Evolutionary conservation across 2,797 vertebrate genomes (phyloP), one percentile per base, ranked within the genome.

Genomic region (Falco cherrug): DNA sequence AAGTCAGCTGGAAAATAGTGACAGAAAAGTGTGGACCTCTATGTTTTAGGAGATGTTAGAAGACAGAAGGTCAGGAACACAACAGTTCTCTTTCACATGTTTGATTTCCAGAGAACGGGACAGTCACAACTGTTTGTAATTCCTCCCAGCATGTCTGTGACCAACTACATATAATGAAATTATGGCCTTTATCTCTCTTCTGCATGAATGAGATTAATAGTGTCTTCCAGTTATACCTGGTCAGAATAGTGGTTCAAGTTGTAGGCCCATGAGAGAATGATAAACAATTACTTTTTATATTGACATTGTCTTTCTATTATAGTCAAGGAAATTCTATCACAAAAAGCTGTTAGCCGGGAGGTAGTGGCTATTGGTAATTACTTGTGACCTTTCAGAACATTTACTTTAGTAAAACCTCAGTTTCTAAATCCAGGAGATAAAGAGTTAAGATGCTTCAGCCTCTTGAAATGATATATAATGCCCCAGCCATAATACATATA

Each of bases 351-450:
- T 87, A 53, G 37, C 16, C 35, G 57, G 39, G 18, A 70, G 11
- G 3, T 90, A 82, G 68, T 43, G 37, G 47, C 13, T 45, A 2
- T 4, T 68, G 26, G 10, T 9, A 84, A 79, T 51, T 78, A 47
- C 19, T 64, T 50, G 31, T 50, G 78, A 87, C 9, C 5, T 95
- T 90, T 84, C 61, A 76, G n/a, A 75, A 86, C 5, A 61, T 41
- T 9, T 47, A 71, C 33, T 67, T 82, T 70, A 77, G 16, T 64
- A 75, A 94, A 85, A 70, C 6, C 13, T 84, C 41, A 9, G 16
- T 88, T 93, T 90, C 53, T 75, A 96, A 97, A 93, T 71, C 18
- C 57, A 84, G 41, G 31, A 95, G 13, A 57, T 43, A 80, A 65
- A 56, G 13, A 84, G 39, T 67, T 87, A 91, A 76, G 63, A 53